Evolutionary conservation across 37 sponge, comb jelly and placozoan genomes (phyloP), one percentile per base, ranked within the genome.

Genomic region (Aplysina aerophoba): DNA sequence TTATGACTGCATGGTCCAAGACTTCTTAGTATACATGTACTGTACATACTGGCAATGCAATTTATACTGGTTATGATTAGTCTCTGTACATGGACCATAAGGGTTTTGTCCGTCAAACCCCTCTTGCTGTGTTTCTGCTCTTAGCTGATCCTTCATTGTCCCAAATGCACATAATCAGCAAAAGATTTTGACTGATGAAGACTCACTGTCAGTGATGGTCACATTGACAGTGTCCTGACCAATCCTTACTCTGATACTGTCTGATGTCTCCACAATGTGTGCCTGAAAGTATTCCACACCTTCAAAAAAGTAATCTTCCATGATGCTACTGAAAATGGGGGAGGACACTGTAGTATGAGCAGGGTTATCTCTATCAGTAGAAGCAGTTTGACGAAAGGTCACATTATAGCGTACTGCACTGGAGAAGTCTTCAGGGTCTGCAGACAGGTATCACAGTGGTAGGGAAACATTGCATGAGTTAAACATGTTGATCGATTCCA

Each of bases 381-480:
- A 3, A 31, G 17, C 33, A 34, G 71, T 69, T 35, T 30, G 30
- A 28, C 4, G 27, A 35, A 69, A 69, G 17, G 17, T 16, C 19
- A 69, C 71, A 69, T n/a, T n/a, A 35, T 69, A 69, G 6, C 1
- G 27, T 69, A 1, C 30, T 69, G 71, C 71, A 17, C 1, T 35
- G 28, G 28, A 31, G 34, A 16, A 69, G 33, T 69, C 71, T 69
- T 69, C 71, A 69, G 71, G 30, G 34, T 69, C 71, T 69, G 6
- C 30, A 30, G 17, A 69, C n/a, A n/a, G n/a, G n/a, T n/a, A n/a
- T n/a, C n/a, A n/a, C n/a, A n/a, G n/a, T n/a, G n/a, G n/a, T n/a
- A n/a, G n/a, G n/a, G n/a, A n/a, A n/a, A n/a, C n/a, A n/a, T n/a
- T n/a, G n/a, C n/a, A n/a, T n/a, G n/a, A n/a, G n/a, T n/a, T n/a